These are phyloP conservation scores for Tenthredo scrophulariae DNA, from an alignment of 2,888 invertebrate genomes.

Conservation along the genomic window DNA sequence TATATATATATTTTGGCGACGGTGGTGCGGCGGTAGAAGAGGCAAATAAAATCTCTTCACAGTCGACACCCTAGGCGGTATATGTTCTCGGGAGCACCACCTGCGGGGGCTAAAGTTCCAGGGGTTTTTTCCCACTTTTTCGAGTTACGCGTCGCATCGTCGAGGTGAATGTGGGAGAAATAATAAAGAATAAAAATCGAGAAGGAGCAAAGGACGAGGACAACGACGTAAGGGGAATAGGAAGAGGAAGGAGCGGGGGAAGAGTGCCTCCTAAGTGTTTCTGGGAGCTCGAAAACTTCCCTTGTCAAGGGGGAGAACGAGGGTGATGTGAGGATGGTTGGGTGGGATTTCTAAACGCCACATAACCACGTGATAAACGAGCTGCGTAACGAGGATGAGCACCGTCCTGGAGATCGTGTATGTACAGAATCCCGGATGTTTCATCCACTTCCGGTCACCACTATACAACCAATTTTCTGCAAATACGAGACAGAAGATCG, in stretches of 20 bases:
- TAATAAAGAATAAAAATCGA: background rate
- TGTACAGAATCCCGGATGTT: background rate
- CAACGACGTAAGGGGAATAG: background rate
- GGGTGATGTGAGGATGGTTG: background rate
- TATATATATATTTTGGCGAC: background rate
- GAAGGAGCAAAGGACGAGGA: background rate
- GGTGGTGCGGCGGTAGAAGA: background rate
- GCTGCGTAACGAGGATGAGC: constrained; percentile 30
- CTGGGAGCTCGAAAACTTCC: background rate
- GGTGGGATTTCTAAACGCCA: constrained; percentile 19
- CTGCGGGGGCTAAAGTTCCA: background rate
- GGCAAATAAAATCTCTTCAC: background rate
- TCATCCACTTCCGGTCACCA: constrained; percentile 18
- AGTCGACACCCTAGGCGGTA: background rate
- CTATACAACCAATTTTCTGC: background rate
- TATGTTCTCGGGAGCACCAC: background rate
- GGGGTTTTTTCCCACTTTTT: background rate
- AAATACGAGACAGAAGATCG: background rate
- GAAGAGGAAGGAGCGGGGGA: background rate
- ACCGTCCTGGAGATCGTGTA: background rate
- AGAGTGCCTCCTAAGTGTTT: constrained; percentile 27
- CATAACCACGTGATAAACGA: constrained; percentile 41
- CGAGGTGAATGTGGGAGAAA: background rate
- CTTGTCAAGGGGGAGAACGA: constrained; percentile 6
- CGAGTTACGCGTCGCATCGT: background rate